Evolutionary conservation across 2,113 vertebrate species (phyloP).

Genomic region (Spea multiplicata): DNA sequence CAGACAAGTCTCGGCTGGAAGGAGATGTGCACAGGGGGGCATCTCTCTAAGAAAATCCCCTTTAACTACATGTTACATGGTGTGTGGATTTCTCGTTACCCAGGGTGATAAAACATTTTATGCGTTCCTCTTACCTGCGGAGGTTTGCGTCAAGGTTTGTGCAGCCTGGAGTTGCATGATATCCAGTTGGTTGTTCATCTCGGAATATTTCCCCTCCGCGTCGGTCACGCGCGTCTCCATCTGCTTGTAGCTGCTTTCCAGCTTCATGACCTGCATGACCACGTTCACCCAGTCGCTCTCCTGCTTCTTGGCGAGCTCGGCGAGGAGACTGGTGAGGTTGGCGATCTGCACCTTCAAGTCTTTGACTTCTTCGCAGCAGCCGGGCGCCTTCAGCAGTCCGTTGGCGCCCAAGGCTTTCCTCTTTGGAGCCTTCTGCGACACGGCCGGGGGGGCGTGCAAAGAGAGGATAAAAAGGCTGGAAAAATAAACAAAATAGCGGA

Average conservation of each 20-base stretch:
- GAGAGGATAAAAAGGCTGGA: slow-evolving; percentile 55
- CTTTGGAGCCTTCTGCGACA: slow-evolving; percentile 74
- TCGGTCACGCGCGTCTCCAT: slow-evolving; percentile 80
- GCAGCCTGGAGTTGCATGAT: slow-evolving; percentile 92
- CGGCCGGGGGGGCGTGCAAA: slow-evolving; percentile 50
- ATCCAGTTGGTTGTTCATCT: slow-evolving; percentile 91
- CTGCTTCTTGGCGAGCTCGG: slow-evolving; percentile 83
- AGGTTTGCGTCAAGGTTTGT: slow-evolving; percentile 82
- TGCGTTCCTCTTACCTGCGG: slow-evolving; percentile 78
- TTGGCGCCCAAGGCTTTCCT: slow-evolving; percentile 47
- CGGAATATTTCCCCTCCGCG: slow-evolving; percentile 90
- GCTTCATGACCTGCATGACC: slow-evolving; percentile 86
- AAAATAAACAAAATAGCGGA: slow-evolving; percentile 52
- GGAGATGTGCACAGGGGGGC: neutral
- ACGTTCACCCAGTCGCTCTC: slow-evolving; percentile 79
- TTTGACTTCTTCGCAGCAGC: slow-evolving; percentile 85
- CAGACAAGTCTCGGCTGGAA: slow-evolving; percentile 25
- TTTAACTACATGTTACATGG: neutral
- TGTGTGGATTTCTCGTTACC: neutral
- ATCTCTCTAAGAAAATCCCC: neutral
- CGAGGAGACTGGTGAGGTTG: slow-evolving; percentile 83
- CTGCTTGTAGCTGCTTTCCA: slow-evolving; percentile 80
- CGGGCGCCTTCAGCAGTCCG: slow-evolving; percentile 56
- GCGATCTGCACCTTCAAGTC: slow-evolving; percentile 84
- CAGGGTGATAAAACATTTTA: neutral